phyloP scores from a whole-genome alignment of 2,888 invertebrate genomes.

The Acrobasis repandana region DNA sequence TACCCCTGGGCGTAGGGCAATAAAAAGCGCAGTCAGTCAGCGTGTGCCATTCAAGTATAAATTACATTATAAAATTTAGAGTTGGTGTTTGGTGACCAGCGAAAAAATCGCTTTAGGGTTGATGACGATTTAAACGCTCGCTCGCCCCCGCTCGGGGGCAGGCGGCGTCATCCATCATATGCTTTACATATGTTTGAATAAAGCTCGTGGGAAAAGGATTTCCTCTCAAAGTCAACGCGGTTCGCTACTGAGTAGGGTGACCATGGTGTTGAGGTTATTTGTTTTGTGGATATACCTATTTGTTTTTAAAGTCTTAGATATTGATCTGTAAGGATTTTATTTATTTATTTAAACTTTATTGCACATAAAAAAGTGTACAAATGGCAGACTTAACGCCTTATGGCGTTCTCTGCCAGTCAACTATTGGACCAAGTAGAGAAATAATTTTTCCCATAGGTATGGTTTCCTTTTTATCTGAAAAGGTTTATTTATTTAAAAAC shows the following conservation, averaged over 20 bases:
- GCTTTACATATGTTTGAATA: slow-evolving; percentile 84
- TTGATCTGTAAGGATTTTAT: no score
- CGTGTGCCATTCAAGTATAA: slow-evolving; percentile 73
- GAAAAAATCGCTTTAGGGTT: slow-evolving; percentile 71
- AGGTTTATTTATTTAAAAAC: no score
- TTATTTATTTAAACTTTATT: no score
- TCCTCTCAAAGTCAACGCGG: slow-evolving; percentile 80
- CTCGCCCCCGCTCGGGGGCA: slow-evolving; percentile 46
- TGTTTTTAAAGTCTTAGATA: no score
- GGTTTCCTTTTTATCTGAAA: no score
- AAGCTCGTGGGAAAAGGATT: slow-evolving; percentile 84
- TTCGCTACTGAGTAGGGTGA: slow-evolving; percentile 61
- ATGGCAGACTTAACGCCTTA: no score
- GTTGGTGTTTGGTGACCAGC: slow-evolving; percentile 76
- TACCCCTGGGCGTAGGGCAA: slow-evolving; percentile 60
- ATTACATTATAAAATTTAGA: slow-evolving; percentile 78
- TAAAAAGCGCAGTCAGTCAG: slow-evolving; percentile 74
- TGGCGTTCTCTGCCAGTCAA: no score
- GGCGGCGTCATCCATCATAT: slow-evolving; percentile 78
- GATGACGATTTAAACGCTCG: slow-evolving; percentile 81
- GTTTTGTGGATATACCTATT: neutral
- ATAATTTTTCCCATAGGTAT: no score
- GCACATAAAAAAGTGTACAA: no score
- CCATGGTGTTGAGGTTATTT: slow-evolving; percentile 35
- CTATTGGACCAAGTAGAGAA: no score